Evolutionary conservation across 2,888 invertebrate species (phyloP), one percentile per base, ranked within the genome.

Genomic region (Agrochola lota): DNA sequence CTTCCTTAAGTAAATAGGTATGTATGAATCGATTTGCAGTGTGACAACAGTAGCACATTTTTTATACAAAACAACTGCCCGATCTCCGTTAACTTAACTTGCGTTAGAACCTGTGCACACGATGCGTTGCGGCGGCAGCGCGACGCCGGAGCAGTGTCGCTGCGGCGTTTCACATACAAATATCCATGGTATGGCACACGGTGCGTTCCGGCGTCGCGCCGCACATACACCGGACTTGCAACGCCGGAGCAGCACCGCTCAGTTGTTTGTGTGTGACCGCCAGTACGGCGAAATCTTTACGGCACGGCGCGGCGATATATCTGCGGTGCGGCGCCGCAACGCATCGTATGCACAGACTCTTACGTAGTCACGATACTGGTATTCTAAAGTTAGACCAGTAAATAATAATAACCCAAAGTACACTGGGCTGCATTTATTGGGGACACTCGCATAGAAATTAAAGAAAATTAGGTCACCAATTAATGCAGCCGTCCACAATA

Each of bases 301-400:
- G 30, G 30, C 30, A 1, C 30, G 30, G 30, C 30, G 30, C 30
- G 30, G 30, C 30, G 1, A 30, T 30, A 30, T 30, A 1, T 30
- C 30, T 30, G 30, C 30, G 30, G 30, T 30, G 30, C 30, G 30
- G 30, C 30, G 30, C 1, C 30, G 30, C 30, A 30, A 30, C 30
- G 30, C 30, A 30, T 30, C 30, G 30, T 30, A 2, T 30, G 30
- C 30, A 30, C 30, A 30, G 30, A 30, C 30, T 30, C 35, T 3
- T 52, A 81, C 57, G 68, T 63, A 40, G 30, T 40, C 23, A 26
- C 46, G 6, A 68, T 30, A 57, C 40, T 15, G 20, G 60, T 80
- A 68, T 74, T 80, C 23, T 63, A 74, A 55, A 26, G 17, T 30
- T 17, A 64, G 11, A n/a, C 30, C 5, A 20, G 20, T 23, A 67